Percentiles rank a stretch among this genome's conserved stretches.
Conservation (phyloP, 2,888 invertebrate genomes). For the Chorisops tibialis region DNA sequence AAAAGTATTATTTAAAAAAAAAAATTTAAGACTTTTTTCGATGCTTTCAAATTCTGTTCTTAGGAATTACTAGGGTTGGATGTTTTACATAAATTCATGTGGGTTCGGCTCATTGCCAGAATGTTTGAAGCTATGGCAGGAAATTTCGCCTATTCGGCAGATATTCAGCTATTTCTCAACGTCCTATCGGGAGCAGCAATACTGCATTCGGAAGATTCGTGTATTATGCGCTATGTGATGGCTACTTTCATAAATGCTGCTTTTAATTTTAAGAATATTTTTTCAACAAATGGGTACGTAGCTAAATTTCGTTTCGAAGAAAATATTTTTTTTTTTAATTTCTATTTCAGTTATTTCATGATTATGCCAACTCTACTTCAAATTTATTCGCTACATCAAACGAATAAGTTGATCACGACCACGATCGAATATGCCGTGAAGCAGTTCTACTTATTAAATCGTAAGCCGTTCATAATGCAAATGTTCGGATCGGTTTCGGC, state of each 20-base stretch:
- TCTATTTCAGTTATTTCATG: conserved; percentile 71
- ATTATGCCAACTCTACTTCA: conserved; percentile 97
- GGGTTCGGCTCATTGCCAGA: conserved; percentile 92
- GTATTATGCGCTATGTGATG: conserved; percentile 91
- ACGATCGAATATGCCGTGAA: conserved; percentile 98
- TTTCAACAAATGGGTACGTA: conserved; percentile 87
- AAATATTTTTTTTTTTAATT: conserved; percentile 33
- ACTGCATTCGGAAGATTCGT: conserved; percentile 94
- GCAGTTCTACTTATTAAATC: conserved; percentile 95
- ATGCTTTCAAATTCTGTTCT: not conserved
- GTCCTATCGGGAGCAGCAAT: conserved; percentile 96
- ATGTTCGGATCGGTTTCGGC: conserved; percentile 99
- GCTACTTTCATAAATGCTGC: conserved; percentile 97
- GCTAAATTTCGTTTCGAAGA: not conserved
- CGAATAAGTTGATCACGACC: conserved; percentile 89
- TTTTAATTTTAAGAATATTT: conserved; percentile 97
- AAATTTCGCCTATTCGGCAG: conserved; percentile 93
- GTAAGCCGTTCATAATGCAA: conserved; percentile 97
- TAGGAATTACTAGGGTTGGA: conserved; percentile 87
- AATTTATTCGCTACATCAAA: conserved; percentile 96
- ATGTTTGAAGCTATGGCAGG: conserved; percentile 99
- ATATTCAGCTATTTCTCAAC: conserved; percentile 95
- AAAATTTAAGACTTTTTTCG: not conserved
- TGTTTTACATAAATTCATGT: conserved; percentile 97
- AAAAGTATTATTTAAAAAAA: conserved; percentile 56